Conservation (phyloP, 2,113 vertebrate genomes). For the Gopherus evgoodei region DNA sequence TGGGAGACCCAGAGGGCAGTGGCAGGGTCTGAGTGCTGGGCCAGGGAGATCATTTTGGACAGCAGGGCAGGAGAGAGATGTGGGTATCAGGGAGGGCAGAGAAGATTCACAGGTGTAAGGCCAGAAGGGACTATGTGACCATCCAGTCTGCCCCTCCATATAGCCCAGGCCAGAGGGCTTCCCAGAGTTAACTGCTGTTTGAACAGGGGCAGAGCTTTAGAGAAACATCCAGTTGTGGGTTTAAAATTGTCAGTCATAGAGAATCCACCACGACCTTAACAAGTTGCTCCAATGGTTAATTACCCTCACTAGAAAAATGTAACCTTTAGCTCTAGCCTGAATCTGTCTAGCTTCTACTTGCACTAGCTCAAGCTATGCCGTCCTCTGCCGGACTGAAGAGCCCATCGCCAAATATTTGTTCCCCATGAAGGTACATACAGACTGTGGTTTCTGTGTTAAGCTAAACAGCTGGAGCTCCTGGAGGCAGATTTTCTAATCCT, state of each 20-base stretch:
- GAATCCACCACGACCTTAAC: not conserved
- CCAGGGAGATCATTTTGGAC: not conserved
- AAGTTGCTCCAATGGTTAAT: not conserved
- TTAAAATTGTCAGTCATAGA: not conserved
- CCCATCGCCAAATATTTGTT: not conserved
- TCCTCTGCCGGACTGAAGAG: not conserved
- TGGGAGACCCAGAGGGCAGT: not conserved
- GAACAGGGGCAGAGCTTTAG: not conserved
- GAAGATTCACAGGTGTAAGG: not conserved
- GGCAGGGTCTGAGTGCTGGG: not conserved
- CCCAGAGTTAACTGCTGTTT: not conserved
- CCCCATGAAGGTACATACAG: not conserved
- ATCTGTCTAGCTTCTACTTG: not conserved
- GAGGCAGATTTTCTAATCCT: not conserved
- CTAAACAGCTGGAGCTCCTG: not conserved
- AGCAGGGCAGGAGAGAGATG: not conserved
- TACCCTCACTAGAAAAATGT: not conserved
- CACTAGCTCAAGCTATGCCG: not conserved
- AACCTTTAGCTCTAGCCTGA: not conserved
- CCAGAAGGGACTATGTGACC: not conserved
- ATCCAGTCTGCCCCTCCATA: not conserved
- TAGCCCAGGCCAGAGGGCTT: not conserved
- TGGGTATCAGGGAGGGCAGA: not conserved
- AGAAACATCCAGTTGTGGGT: not conserved
- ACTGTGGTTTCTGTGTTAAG: not conserved